phyloP scores from a whole-genome alignment of 1,140 invertebrate species.

The Steinernema feltiae region DNA sequence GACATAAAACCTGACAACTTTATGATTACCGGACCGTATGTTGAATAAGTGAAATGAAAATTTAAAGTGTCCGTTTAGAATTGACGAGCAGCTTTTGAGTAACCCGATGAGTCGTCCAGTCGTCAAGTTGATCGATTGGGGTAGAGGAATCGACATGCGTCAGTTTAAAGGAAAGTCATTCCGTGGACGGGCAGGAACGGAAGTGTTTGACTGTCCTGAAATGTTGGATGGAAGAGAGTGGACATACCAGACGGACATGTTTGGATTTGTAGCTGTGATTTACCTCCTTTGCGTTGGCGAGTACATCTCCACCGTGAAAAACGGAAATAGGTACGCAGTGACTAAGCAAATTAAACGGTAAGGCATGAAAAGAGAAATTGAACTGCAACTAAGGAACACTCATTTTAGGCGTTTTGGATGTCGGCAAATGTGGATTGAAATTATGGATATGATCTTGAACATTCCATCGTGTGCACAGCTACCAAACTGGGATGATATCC shows the following conservation, averaged over 20 bases:
- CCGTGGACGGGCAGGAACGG: conserved; percentile 31
- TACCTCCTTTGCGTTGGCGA: conserved; percentile 19
- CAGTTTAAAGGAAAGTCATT: conserved; percentile 15
- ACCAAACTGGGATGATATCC: conserved; percentile 22
- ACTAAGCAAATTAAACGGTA: conserved; percentile 25
- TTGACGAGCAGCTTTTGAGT: conserved; percentile 13
- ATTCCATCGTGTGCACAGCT: conserved; percentile 21
- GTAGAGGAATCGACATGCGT: conserved; percentile 36
- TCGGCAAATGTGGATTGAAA: conserved; percentile 8
- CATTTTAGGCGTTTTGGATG: conserved; percentile 17
- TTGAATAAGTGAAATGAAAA: too few relatives aligned
- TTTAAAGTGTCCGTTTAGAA: conserved; percentile 19
- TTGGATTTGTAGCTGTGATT: conserved; percentile 29
- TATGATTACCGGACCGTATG: conserved; percentile 31
- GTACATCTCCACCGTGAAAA: conserved; percentile 10
- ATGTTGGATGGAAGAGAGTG: conserved; percentile 31
- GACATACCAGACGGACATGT: conserved; percentile 35
- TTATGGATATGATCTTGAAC: conserved; percentile 22
- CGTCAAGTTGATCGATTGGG: conserved; percentile 37
- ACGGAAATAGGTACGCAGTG: not conserved
- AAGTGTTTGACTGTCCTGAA: conserved; percentile 31
- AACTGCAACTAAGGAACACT: not conserved
- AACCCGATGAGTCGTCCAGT: conserved; percentile 23
- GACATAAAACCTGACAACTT: conserved; percentile 38
- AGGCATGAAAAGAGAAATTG: not conserved